phyloP scores from a whole-genome alignment of 2,888 invertebrate species.

The Troides aeacus region DNA sequence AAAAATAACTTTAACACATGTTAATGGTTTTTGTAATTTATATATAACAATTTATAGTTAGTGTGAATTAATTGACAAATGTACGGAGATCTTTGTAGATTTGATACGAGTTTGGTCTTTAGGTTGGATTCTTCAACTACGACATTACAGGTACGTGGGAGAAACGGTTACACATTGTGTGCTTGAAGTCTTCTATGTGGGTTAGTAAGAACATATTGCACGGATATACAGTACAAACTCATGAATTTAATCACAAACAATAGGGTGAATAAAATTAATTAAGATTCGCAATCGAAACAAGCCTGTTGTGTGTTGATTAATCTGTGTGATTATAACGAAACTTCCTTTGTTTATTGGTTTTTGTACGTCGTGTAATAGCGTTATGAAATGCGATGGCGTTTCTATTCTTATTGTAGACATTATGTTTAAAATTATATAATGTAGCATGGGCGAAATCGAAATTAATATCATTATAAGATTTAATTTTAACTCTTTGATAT shows the following conservation, averaged over 20 bases:
- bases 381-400: background rate
- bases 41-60: too few relatives aligned
- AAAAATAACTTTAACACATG: too few relatives aligned
- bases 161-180: constrained; percentile 57
- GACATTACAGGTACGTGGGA: constrained; percentile 49
- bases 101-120: background rate
- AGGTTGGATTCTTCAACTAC: background rate
- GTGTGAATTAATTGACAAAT: background rate
- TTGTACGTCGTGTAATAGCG: background rate
- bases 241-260: constrained; percentile 23
- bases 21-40: too few relatives aligned
- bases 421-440: background rate
- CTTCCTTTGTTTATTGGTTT: constrained; percentile 16
- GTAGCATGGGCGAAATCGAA: background rate
- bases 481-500: too few relatives aligned
- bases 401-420: background rate
- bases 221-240: background rate
- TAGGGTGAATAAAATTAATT: constrained; percentile 20
- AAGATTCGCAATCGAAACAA: constrained; percentile 13
- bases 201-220: constrained; percentile 20
- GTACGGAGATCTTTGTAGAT: background rate
- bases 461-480: background rate
- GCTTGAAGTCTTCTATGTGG: constrained; percentile 29
- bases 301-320: constrained; percentile 4
- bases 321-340: constrained; percentile 16